phyloP scores from a whole-genome alignment of 2,888 invertebrate genomes.

The Portevinia maculata region DNA sequence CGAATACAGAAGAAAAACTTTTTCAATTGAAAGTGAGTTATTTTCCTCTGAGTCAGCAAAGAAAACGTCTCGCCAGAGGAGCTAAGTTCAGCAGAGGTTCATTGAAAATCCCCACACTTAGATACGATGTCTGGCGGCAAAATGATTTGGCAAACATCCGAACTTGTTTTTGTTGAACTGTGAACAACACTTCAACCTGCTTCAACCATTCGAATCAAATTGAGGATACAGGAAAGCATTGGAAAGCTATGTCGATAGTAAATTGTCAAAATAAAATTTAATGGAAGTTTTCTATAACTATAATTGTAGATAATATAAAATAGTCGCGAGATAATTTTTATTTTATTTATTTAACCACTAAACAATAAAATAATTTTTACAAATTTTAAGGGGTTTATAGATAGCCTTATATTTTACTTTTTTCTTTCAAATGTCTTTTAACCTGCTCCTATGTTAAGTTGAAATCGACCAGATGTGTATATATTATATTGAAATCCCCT shows the following conservation, averaged over 20 bases:
- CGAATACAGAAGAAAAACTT: background rate
- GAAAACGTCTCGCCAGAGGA: constrained; percentile 28
- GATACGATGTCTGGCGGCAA: constrained; percentile 41
- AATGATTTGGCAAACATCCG: constrained; percentile 41
- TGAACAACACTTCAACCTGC: background rate
- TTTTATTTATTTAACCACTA: too few species aligned
- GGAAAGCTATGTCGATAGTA: background rate
- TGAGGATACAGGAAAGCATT: background rate
- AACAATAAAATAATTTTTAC: too few species aligned
- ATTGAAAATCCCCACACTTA: constrained; percentile 51
- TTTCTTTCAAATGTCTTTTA: too few species aligned
- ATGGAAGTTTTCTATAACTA: too few species aligned
- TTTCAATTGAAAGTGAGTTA: constrained; percentile 7
- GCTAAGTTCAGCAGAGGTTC: constrained; percentile 27
- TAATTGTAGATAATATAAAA: too few species aligned
- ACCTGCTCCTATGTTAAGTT: too few species aligned
- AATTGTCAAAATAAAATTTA: too few species aligned
- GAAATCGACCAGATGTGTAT: too few species aligned
- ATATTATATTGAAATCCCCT: too few species aligned
- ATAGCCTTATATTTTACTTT: too few species aligned
- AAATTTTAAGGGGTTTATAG: too few species aligned
- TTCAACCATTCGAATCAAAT: background rate
- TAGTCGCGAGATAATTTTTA: too few species aligned
- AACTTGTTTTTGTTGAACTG: background rate
- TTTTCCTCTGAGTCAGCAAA: constrained; percentile 36